Conservation (phyloP, 2,797 vertebrate species). For the Enoplosus armatus region DNA sequence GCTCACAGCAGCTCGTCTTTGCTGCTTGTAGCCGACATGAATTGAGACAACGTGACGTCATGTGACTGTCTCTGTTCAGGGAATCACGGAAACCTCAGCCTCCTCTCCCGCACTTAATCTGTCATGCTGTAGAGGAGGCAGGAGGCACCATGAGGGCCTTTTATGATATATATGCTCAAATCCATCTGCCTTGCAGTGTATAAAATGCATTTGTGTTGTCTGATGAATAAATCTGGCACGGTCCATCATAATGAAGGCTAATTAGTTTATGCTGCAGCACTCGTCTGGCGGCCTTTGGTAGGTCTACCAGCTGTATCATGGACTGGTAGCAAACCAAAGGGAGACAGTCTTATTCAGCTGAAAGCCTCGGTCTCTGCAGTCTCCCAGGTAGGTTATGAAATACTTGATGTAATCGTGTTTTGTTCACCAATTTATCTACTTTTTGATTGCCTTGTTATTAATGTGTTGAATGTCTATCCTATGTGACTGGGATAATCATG, state of each 20-base stretch:
- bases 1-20: conserved; percentile 32
- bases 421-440: neutral
- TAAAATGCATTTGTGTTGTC: conserved; percentile 60
- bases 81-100: conserved; percentile 70
- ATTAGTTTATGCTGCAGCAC: conserved; percentile 71
- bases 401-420: conserved; percentile 12
- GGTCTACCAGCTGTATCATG: conserved; percentile 64
- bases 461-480: neutral
- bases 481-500: neutral
- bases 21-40: conserved; percentile 41
- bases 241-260: conserved; percentile 63
- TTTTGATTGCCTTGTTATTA: neutral
- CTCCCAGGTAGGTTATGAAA: conserved; percentile 77
- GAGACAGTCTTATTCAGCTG: conserved; percentile 67
- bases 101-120: conserved; percentile 74
- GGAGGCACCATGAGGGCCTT: conserved; percentile 67
- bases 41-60: conserved; percentile 77
- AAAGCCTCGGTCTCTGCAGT: conserved; percentile 63
- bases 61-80: conserved; percentile 77
- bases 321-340: conserved; percentile 69
- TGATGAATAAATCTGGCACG: conserved; percentile 64
- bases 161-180: conserved; percentile 53
- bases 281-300: conserved; percentile 71
- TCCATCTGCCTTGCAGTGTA: conserved; percentile 57
- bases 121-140: conserved; percentile 71